Percentiles rank a stretch among this genome's conserved stretches.
These are phyloP conservation scores for fruit fly (Drosophila melanogaster) DNA, from an alignment of 1,140 invertebrate genomes.

Conservation along the genomic window DNA sequence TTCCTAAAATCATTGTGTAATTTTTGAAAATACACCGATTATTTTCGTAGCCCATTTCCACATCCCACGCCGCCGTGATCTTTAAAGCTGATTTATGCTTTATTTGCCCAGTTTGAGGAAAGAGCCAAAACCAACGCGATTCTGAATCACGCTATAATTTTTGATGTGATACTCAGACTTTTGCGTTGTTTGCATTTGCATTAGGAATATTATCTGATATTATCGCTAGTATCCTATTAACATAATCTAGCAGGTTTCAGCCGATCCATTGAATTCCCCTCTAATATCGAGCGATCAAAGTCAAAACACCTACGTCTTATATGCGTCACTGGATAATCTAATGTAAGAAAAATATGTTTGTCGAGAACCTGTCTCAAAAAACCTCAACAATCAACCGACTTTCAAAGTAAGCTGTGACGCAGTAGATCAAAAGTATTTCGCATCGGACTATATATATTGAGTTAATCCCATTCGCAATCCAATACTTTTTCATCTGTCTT, in stretches of 20 bases:
- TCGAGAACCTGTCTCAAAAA: conserved; percentile 31
- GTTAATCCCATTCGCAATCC: conserved; percentile 10
- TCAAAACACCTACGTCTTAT: conserved; percentile 44
- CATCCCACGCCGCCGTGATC: conserved; percentile 17
- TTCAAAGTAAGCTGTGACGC: conserved; percentile 28
- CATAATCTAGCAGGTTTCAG: conserved; percentile 27
- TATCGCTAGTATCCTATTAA: conserved; percentile 18
- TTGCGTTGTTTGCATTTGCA: conserved; percentile 25
- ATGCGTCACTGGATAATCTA: conserved; percentile 33
- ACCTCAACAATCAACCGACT: conserved; percentile 5
- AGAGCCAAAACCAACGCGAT: conserved; percentile 12
- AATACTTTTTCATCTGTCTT: conserved; percentile 12
- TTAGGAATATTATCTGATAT: conserved; percentile 27
- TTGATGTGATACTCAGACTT: conserved; percentile 22
- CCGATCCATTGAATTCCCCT: conserved; percentile 12
- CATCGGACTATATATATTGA: conserved; percentile 5
- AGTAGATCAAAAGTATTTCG: conserved; percentile 3
- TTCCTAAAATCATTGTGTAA: conserved; percentile 57
- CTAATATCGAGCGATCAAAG: conserved; percentile 15
- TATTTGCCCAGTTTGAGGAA: conserved; percentile 1
- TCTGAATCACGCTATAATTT: conserved; percentile 23
- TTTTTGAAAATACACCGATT: conserved; percentile 37
- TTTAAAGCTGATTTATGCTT: conserved; percentile 26
- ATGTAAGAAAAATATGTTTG: conserved; percentile 46
- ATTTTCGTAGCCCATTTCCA: conserved; percentile 33